Evolutionary conservation across 1,140 invertebrate genomes (phyloP), one percentile per base, ranked within the genome.

Genomic region (Lepidotrigona ventralis): DNA sequence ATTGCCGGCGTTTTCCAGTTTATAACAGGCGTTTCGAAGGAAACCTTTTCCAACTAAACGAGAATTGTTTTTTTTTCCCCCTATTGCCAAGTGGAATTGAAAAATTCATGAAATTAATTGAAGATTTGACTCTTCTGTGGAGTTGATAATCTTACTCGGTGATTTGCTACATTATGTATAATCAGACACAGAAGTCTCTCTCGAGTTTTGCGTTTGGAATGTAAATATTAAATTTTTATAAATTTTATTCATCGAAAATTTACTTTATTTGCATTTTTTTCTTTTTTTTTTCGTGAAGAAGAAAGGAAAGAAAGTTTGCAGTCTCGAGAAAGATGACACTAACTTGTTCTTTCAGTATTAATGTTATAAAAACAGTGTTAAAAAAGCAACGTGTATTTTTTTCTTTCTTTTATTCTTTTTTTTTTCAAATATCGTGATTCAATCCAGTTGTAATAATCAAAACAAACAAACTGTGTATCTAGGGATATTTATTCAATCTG

Each of bases 1-100:
- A 88, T 88, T 85, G 82, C 79, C 81, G 63, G 56, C 3, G 60
- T 74, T 78, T 76, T 54, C 6, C 54, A 73, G 72, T 84, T 86
- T 86, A 69, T 84, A 77, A 63, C 68, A 54, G 73, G 81, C 60
- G 76, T 54, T 69, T 39, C 33, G 58, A 68, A 39, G 75, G 29
- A 3, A 71, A 58, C 39, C 11, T 29, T 51, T 4, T 6, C 9
- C 15, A 26, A 51, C 60, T 5, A 4, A 26, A 3, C 51, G 19
- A 21, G 29, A 11, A 66, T n/a, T 11, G 15, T 15, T 15, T 56
- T 56, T 56, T 56, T 8, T 56, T 6, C 14, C n/a, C 14, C 12
- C 21, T 11, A n/a, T 60, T 14, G 23, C 9, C 14, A 11, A n/a
- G 23, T n/a, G 58, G 23, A 60, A 23, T n/a, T 23, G 2, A 12